Evolutionary conservation across 2,113 vertebrate species (phyloP), one percentile per base, ranked within the genome.

Genomic region (Miniopterus natalensis): DNA sequence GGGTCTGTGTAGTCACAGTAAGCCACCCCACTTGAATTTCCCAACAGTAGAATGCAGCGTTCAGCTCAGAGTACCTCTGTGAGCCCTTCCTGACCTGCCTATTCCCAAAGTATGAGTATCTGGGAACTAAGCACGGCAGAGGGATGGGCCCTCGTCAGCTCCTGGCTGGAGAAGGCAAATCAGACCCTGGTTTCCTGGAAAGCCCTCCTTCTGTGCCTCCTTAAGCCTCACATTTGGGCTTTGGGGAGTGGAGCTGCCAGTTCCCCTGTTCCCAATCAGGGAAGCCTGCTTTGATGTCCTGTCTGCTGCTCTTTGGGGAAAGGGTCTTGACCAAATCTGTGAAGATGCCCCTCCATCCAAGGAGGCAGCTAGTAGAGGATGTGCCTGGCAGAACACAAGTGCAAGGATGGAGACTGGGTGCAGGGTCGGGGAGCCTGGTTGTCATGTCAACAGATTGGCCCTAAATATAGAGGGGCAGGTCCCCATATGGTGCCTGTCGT

Each of bases 361-460:
- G 1, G 73, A 47, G n/a, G 73, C 55, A 27, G 87, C 51, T 2
- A 1, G 70, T 49, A 25, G 53, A 68, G 53, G 81, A 42, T 51
- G 53, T 25, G 11, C 47, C 49, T 91, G 20, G 9, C n/a, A 75
- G 77, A 49, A n/a, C 3, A 1, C 5, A 9, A 5, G n/a, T 45
- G 5, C 17, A 4, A 31, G 47, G 40, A 18, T 14, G 31, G 55
- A 51, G 93, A 78, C 42, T 20, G 84, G n/a, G 18, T 13, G 25
- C 45, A 20, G 83, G 90, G 70, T 95, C 36, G 6, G 90, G 70
- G 95, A 89, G 68, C 59, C 85, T 89, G 70, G 95, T 93, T 93
- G 96, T 95, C 90, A 94, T 95, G 92, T 89, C 92, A 96, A 92
- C 90, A 86, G 79, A 87, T 61, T 18, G 80, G 85, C 71, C 75